Evolutionary conservation across 2,888 invertebrate genomes (phyloP).

Genomic region (Thera britannica): DNA sequence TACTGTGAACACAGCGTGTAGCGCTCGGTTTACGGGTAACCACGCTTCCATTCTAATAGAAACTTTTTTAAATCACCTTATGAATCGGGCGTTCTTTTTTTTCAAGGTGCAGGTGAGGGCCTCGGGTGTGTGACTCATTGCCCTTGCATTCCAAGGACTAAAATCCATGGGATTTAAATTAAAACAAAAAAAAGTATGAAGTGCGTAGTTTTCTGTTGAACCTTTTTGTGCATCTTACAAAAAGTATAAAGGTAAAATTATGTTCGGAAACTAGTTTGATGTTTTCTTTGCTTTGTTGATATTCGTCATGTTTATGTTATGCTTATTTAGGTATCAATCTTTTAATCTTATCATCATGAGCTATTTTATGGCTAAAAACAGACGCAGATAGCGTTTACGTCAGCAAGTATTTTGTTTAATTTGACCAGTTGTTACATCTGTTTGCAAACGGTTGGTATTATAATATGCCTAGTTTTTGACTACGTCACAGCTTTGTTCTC

Average conservation of each 20-base stretch:
- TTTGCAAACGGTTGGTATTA: not conserved
- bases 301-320: not conserved
- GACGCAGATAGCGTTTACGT: constrained; percentile 5
- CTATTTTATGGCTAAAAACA: constrained; percentile 1
- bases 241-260: not conserved
- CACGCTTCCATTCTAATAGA: constrained; percentile 15
- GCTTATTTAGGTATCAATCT: constrained; percentile 1
- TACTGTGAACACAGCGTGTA: constrained; percentile 49
- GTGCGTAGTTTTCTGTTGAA: no score
- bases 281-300: not conserved
- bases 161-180: no score
- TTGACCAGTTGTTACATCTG: constrained; percentile 11
- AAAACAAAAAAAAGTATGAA: no score
- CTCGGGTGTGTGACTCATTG: not conserved
- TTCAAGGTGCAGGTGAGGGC: not conserved
- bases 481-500: constrained; percentile 2
- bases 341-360: constrained; percentile 8
- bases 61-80: not conserved
- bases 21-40: constrained; percentile 41
- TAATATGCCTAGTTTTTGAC: not conserved
- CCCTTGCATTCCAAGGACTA: no score
- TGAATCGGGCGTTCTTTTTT: not conserved
- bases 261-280: not conserved
- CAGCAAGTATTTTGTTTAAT: constrained; percentile 1
- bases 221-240: no score